Evolutionary conservation across 64 coral and sea anemone genomes (phyloP).

Genomic region (Dendrophyllia cribrosa): DNA sequence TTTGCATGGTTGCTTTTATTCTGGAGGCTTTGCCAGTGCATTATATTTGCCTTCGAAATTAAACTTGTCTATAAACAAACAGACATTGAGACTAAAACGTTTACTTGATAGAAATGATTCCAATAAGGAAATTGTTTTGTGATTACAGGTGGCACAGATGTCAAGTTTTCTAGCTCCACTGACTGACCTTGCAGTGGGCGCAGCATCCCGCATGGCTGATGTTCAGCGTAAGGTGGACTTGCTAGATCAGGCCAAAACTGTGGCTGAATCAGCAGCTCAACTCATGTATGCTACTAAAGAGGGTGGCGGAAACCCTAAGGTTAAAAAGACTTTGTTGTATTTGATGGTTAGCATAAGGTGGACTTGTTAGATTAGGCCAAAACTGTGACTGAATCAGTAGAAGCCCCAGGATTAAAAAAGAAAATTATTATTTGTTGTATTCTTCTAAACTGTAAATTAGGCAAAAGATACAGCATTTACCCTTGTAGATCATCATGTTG

Average conservation of each 20-base stretch:
- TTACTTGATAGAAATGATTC: background rate
- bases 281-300: constrained; percentile 93
- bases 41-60: too few relatives aligned
- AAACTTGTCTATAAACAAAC: too few relatives aligned
- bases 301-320: constrained; percentile 94
- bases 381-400: constrained; percentile 93
- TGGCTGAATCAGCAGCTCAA: constrained; percentile 92
- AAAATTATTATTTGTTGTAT: background rate
- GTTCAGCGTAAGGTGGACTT: constrained; percentile 83
- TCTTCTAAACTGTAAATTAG: background rate
- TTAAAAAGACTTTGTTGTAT: background rate
- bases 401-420: too few relatives aligned
- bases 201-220: constrained; percentile 90
- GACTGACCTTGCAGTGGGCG: constrained; percentile 83
- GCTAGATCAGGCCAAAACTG: constrained; percentile 96
- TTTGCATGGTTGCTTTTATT: too few relatives aligned
- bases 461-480: too few relatives aligned
- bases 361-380: constrained; percentile 96
- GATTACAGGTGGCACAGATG: constrained; percentile 87
- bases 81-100: background rate
- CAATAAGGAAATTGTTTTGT: background rate
- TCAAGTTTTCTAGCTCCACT: constrained; percentile 92
- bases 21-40: too few relatives aligned
- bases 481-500: too few relatives aligned
- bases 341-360: constrained; percentile 72